A percentile compares a stretch with the other conserved stretches of the same genome.
These are phyloP conservation scores for Sminthopsis crassicaudata DNA, from an alignment of 2,113 vertebrate species.

Conservation along the genomic window DNA sequence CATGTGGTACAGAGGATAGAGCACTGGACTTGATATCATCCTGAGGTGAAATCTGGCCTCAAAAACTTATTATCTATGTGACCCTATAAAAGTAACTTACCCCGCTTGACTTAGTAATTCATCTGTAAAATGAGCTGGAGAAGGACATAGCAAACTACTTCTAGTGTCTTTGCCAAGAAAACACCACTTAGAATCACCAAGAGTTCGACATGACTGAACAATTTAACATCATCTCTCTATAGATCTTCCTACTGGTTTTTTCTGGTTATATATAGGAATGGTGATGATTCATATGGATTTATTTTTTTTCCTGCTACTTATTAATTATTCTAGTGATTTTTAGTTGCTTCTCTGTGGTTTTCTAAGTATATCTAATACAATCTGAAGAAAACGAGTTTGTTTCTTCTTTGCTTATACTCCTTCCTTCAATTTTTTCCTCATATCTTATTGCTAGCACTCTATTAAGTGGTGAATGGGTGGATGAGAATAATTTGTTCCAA, in stretches of 20 bases:
- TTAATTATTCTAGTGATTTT: not conserved
- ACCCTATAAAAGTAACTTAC: not conserved
- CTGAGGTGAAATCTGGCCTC: not conserved
- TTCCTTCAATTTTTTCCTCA: not conserved
- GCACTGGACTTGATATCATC: not conserved
- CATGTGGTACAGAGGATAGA: not conserved
- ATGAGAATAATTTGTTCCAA: too few relatives aligned
- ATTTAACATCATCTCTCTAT: not conserved
- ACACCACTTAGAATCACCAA: too few relatives aligned
- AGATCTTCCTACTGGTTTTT: not conserved
- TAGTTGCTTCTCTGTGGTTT: not conserved
- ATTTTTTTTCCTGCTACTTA: not conserved
- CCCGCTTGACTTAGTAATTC: not conserved
- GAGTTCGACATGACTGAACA: too few relatives aligned
- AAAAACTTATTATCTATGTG: not conserved
- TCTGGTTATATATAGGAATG: not conserved
- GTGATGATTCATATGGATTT: not conserved
- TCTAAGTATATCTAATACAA: not conserved
- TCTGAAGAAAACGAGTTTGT: not conserved
- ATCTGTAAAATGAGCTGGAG: not conserved
- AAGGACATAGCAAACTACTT: not conserved
- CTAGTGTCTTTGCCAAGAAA: too few relatives aligned
- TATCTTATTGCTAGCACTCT: not conserved
- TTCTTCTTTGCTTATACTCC: not conserved
- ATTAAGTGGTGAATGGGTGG: not conserved